Conservation (phyloP, 2,888 invertebrate genomes). For the Clunio marinus region DNA sequence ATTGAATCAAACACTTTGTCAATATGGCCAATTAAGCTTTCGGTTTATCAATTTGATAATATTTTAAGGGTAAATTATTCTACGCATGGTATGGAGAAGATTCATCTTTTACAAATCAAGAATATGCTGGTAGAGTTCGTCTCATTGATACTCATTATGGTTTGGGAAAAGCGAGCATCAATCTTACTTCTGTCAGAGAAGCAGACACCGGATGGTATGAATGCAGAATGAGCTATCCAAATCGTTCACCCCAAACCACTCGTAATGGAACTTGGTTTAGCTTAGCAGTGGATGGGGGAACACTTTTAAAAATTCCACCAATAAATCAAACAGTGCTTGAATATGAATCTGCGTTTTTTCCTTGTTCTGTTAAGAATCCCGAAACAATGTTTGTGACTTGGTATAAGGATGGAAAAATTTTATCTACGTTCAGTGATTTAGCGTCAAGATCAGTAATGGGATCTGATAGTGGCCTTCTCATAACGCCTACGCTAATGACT, state of each 20-base stretch:
- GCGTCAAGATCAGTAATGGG: constrained; percentile 59
- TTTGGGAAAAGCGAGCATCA: constrained; percentile 64
- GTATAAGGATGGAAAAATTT: constrained; percentile 64
- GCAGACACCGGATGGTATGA: constrained; percentile 89
- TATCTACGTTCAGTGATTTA: constrained; percentile 61
- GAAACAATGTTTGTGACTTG: constrained; percentile 58
- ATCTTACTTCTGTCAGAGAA: constrained; percentile 80
- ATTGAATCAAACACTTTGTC: too few species aligned
- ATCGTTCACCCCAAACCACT: constrained; percentile 75
- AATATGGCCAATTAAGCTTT: too few species aligned
- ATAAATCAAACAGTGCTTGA: constrained; percentile 83
- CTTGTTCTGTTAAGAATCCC: constrained; percentile 74
- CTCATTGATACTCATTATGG: constrained; percentile 54
- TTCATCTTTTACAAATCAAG: constrained; percentile 62
- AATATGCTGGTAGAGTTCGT: constrained; percentile 68
- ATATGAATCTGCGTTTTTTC: constrained; percentile 74
- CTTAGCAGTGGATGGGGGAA: constrained; percentile 86
- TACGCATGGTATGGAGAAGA: constrained; percentile 78
- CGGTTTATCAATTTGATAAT: not conserved
- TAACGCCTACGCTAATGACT: constrained; percentile 71
- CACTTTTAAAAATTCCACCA: constrained; percentile 80
- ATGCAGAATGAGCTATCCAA: constrained; percentile 82
- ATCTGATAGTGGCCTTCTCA: constrained; percentile 75
- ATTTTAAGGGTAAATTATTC: constrained; percentile 66
- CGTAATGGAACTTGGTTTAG: constrained; percentile 89